Conservation (phyloP, 2,888 invertebrate genomes). For the Osmoderma eremita region DNA sequence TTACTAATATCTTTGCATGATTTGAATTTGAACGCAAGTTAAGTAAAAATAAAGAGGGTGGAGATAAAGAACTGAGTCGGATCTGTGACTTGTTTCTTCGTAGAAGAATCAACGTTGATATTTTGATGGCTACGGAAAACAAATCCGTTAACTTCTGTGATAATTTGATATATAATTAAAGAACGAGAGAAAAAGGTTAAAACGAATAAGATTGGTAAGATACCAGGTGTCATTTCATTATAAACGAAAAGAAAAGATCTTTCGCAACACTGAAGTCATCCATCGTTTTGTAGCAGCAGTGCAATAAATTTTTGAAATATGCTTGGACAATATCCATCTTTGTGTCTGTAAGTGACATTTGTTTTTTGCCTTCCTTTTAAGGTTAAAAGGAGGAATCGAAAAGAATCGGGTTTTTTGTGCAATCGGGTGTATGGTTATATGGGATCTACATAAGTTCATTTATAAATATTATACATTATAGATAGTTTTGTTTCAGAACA, state of each 20-base stretch:
- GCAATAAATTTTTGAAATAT: conserved; percentile 19
- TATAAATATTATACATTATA: conserved; percentile 31
- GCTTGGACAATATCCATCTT: conserved; percentile 30
- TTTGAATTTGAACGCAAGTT: conserved; percentile 38
- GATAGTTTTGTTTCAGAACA: conserved; percentile 35
- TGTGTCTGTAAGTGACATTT: conserved; percentile 12
- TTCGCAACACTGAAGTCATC: conserved; percentile 34
- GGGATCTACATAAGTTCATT: conserved; percentile 50
- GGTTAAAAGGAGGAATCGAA: conserved; percentile 17
- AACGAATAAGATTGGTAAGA: conserved; percentile 14
- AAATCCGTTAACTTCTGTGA: conserved; percentile 48
- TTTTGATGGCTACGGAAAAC: conserved; percentile 21
- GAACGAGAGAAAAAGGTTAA: conserved; percentile 13
- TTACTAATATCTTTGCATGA: conserved; percentile 42
- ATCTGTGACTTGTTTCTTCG: conserved; percentile 9
- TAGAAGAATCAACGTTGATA: conserved; percentile 10
- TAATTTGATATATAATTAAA: conserved; percentile 44
- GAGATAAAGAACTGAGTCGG: conserved; percentile 20
- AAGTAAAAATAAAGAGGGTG: conserved; percentile 1
- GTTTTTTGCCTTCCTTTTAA: conserved; percentile 9
- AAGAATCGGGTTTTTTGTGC: conserved; percentile 85
- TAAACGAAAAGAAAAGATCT: conserved; percentile 1
- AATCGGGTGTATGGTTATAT: conserved; percentile 80
- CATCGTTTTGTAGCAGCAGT: conserved; percentile 45
- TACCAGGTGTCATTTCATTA: conserved; percentile 40